Percentiles rank a stretch among this genome's conserved stretches.
Evolutionary conservation across 2,888 invertebrate genomes (phyloP).

Genomic region (Volucella inflata): DNA sequence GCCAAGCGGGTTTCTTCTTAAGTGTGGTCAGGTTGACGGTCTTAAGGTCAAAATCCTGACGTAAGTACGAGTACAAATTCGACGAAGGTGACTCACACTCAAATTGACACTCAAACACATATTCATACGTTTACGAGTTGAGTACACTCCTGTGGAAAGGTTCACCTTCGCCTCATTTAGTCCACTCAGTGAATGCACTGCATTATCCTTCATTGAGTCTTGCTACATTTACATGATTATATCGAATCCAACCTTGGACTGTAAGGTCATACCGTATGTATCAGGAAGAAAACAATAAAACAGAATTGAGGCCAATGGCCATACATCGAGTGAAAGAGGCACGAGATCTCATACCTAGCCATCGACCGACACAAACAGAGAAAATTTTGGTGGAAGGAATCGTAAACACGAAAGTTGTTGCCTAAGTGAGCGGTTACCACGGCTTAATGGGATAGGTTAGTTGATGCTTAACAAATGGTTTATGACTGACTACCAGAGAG

Average conservation of each 20-base stretch:
- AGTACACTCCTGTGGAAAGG: too few species aligned
- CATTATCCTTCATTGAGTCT: not conserved
- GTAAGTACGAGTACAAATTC: too few species aligned
- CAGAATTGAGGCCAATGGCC: conserved; percentile 53
- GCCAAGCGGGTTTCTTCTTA: conserved; percentile 6
- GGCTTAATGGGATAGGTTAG: conserved; percentile 20
- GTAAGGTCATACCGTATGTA: not conserved
- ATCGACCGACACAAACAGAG: not conserved
- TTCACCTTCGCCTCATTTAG: conserved; percentile 17
- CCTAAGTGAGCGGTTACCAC: conserved; percentile 27
- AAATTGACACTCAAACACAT: not conserved
- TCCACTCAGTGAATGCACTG: conserved; percentile 5
- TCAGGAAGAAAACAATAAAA: conserved; percentile 34
- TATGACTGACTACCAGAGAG: conserved; percentile 21
- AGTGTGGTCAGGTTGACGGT: conserved; percentile 16
- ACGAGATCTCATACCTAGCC: conserved; percentile 19
- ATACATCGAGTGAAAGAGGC: conserved; percentile 32
- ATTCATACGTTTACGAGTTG: not conserved
- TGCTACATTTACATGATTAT: not conserved
- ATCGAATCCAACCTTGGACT: conserved; percentile 5
- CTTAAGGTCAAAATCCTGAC: too few species aligned
- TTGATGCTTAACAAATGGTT: conserved; percentile 17
- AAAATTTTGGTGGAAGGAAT: conserved; percentile 7
- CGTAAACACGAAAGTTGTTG: conserved; percentile 26
- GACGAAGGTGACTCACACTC: not conserved